Percentiles rank a stretch among this genome's conserved stretches.
Evolutionary conservation across 2,797 vertebrate genomes (phyloP).

Genomic region (Champsocephalus esox): DNA sequence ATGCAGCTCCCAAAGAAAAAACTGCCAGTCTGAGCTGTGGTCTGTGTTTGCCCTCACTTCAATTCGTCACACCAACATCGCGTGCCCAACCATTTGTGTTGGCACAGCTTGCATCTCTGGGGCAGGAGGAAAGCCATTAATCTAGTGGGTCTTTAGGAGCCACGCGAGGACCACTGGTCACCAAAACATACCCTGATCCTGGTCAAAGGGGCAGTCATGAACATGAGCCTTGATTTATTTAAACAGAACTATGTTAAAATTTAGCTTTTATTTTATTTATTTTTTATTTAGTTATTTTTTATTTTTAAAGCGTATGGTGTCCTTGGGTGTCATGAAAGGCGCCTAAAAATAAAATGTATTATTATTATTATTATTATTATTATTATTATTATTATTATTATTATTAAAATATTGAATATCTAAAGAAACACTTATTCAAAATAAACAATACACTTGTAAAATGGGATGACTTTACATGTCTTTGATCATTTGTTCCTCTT

Average conservation of each 20-base stretch:
- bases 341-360: too few species aligned
- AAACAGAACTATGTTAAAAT: constrained; percentile 38
- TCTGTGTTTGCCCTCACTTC: constrained; percentile 54
- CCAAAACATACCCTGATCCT: constrained; percentile 54
- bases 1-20: constrained; percentile 44
- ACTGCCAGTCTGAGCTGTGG: constrained; percentile 39
- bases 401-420: constrained; percentile 42
- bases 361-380: too few species aligned
- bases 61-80: constrained; percentile 66
- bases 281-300: too few species aligned
- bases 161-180: constrained; percentile 55
- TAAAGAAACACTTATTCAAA: constrained; percentile 32
- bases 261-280: too few species aligned
- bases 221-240: constrained; percentile 27
- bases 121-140: constrained; percentile 71
- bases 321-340: too few species aligned
- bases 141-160: constrained; percentile 68
- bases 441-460: constrained; percentile 24
- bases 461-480: constrained; percentile 23
- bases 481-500: constrained; percentile 29
- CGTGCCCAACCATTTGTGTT: constrained; percentile 76
- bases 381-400: too few species aligned
- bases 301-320: too few species aligned
- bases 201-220: constrained; percentile 53
- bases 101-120: constrained; percentile 71